Percentiles rank a stretch among this genome's conserved stretches.
phyloP scores from a whole-genome alignment of 1,140 invertebrate species.

The Drosophila trapezifrons region DNA sequence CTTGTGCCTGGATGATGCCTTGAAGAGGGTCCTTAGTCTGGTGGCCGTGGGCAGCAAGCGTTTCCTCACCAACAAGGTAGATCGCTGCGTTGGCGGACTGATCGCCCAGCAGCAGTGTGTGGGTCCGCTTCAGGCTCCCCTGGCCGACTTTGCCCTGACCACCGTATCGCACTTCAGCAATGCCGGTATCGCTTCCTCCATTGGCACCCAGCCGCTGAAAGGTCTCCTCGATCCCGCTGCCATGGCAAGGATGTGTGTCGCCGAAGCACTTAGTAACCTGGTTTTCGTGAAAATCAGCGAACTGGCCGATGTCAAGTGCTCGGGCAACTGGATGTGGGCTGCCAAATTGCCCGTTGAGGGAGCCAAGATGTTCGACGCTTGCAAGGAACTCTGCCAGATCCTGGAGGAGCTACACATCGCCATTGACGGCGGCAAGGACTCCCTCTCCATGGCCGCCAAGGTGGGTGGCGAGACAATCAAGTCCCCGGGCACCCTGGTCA shows the following conservation, averaged over 20 bases:
- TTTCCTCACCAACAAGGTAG: conserved; percentile 97
- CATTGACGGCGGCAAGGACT: conserved; percentile 99
- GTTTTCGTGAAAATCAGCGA: conserved; percentile 95
- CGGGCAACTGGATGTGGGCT: conserved; percentile 99
- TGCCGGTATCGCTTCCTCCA: conserved; percentile 95
- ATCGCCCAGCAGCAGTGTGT: conserved; percentile 99
- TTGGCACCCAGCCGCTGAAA: conserved; percentile 98
- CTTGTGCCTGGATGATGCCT: conserved; percentile 86
- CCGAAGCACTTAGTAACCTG: conserved; percentile 97
- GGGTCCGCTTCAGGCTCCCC: conserved; percentile 96
- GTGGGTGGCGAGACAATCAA: conserved; percentile 91
- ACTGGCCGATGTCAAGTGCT: conserved; percentile 96
- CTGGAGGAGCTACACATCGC: conserved; percentile 96
- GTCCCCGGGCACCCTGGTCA: conserved; percentile 96
- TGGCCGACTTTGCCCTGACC: conserved; percentile 97
- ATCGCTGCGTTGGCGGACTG: conserved; percentile 97
- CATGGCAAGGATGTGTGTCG: conserved; percentile 96
- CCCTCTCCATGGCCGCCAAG: conserved; percentile 97
- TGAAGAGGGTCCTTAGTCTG: conserved; percentile 93
- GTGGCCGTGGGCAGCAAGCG: conserved; percentile 97
- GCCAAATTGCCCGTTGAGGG: conserved; percentile 97
- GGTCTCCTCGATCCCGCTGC: conserved; percentile 90
- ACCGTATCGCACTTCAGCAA: conserved; percentile 91
- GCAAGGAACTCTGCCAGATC: conserved; percentile 93
- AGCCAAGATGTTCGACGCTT: conserved; percentile 93